These are phyloP conservation scores for Galeopterus variegatus DNA, from an alignment of 2,113 vertebrate genomes.

Conservation along the genomic window DNA sequence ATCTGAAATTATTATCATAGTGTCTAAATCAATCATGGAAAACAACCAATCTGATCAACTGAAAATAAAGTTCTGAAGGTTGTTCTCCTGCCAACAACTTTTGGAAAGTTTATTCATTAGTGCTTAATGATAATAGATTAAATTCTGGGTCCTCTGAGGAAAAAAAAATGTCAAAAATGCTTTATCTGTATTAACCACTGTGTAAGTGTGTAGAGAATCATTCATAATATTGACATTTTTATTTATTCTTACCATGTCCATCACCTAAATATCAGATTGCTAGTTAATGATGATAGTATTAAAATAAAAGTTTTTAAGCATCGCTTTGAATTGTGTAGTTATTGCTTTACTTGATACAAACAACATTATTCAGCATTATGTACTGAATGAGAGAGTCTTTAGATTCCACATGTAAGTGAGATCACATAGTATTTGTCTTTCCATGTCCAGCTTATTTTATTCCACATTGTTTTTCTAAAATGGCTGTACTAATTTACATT, in stretches of 20 bases:
- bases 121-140: background rate
- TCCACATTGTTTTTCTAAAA: no score
- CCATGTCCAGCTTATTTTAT: no score
- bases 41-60: background rate
- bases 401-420: no score
- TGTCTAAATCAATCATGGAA: background rate
- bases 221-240: background rate
- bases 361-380: background rate
- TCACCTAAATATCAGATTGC: background rate
- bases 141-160: background rate
- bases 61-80: background rate
- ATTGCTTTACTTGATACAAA: background rate
- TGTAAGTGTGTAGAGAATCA: background rate
- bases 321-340: background rate
- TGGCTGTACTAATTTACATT: no score
- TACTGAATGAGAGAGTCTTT: no score
- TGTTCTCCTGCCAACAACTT: background rate
- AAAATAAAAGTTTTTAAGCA: background rate
- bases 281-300: background rate
- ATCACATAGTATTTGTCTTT: no score
- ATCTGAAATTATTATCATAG: background rate
- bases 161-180: background rate
- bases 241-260: conserved; percentile 17
- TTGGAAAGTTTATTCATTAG: background rate
- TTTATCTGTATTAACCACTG: background rate